phyloP scores from a whole-genome alignment of 1,140 invertebrate species.

The Drosophila ananassae region DNA sequence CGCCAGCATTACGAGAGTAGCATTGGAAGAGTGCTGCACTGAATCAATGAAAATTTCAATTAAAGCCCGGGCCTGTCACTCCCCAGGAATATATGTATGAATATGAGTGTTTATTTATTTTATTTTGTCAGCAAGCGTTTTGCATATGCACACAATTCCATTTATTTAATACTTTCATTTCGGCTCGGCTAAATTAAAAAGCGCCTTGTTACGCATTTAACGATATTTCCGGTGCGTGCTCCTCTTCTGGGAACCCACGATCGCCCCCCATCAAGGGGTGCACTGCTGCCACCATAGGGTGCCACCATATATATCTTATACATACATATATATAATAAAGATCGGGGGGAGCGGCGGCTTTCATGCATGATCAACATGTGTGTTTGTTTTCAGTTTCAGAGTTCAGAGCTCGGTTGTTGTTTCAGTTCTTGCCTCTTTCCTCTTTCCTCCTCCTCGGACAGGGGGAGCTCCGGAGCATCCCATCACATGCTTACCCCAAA shows the following conservation, averaged over 20 bases:
- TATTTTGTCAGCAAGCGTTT: slow-evolving; percentile 48
- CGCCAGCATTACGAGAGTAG: neutral
- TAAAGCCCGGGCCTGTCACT: slow-evolving; percentile 17
- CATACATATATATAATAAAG: neutral
- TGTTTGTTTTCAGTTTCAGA: slow-evolving; percentile 58
- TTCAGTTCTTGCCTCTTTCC: slow-evolving; percentile 25
- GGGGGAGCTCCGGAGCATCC: slow-evolving; percentile 24
- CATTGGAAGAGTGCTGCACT: neutral
- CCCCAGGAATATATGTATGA: no score
- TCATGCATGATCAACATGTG: slow-evolving; percentile 65
- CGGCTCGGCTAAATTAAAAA: slow-evolving; percentile 67
- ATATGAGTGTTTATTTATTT: neutral
- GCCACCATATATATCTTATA: neutral
- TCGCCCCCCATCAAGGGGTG: slow-evolving; percentile 5
- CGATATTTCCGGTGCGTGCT: slow-evolving; percentile 66
- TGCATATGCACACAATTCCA: slow-evolving; percentile 74
- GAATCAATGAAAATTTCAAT: slow-evolving; percentile 51
- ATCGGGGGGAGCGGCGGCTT: slow-evolving; percentile 35
- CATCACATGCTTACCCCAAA: neutral
- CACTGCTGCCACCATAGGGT: no score
- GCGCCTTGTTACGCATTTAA: slow-evolving; percentile 80
- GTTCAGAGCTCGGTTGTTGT: slow-evolving; percentile 9
- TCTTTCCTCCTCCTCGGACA: slow-evolving; percentile 10
- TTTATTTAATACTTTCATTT: slow-evolving; percentile 68
- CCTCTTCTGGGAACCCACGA: slow-evolving; percentile 21